These are phyloP conservation scores for Grammomys dolichurus DNA, from an alignment of 2,113 vertebrate genomes.

Conservation along the genomic window DNA sequence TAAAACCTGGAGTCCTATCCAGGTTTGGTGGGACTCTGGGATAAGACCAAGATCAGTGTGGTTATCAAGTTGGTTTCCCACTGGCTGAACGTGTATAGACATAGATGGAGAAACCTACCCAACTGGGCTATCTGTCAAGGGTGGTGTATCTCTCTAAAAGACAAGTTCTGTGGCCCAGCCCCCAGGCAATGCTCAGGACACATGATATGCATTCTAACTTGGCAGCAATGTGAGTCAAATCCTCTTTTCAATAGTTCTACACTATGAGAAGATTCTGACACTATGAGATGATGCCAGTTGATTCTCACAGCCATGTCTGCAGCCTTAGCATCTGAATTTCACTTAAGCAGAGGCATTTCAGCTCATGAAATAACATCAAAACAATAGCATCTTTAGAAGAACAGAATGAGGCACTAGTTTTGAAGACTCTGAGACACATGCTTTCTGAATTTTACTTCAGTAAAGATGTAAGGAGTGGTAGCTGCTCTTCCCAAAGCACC, in stretches of 20 bases:
- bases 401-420: neutral
- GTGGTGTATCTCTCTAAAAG: neutral
- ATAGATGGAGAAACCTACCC: neutral
- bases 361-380: neutral
- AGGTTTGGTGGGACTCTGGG: neutral
- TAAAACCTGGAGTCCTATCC: neutral
- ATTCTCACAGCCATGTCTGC: neutral
- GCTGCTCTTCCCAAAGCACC: fast-evolving
- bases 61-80: neutral
- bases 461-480: neutral
- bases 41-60: neutral
- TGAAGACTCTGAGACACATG: neutral
- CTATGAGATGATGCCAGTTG: neutral
- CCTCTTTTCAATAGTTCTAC: neutral
- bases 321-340: neutral
- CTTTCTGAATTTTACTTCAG: neutral
- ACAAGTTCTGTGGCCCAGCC: neutral
- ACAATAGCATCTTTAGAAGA: neutral
- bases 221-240: neutral
- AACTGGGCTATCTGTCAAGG: neutral
- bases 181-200: neutral
- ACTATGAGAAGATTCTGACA: neutral
- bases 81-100: neutral
- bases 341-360: neutral
- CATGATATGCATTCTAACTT: neutral